phyloP scores from a whole-genome alignment of 2,797 vertebrate species.

The Merluccius polli region DNA sequence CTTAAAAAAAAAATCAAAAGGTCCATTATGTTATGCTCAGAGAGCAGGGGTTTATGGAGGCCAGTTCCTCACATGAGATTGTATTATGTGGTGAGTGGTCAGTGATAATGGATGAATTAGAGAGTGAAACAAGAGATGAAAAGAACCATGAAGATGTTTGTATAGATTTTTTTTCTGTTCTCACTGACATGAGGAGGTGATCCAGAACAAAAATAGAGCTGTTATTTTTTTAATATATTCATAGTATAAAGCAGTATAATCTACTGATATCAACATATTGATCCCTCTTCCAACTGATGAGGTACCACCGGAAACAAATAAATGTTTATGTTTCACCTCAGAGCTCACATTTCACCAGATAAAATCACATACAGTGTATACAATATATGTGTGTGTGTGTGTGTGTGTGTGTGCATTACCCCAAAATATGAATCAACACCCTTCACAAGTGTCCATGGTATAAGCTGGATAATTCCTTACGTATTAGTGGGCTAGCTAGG shows the following conservation, averaged over 20 bases:
- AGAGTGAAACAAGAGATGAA: constrained; percentile 1
- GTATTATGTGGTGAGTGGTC: constrained; percentile 37
- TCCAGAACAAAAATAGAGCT: not conserved
- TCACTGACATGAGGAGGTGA: not conserved
- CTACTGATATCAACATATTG: not conserved
- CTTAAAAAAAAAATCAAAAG: not conserved
- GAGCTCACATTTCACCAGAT: too few relatives aligned
- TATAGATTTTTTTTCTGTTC: not conserved
- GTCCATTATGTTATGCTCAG: not conserved
- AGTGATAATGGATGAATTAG: constrained; percentile 13
- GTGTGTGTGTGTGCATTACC: too few relatives aligned
- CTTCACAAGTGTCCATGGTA: too few relatives aligned
- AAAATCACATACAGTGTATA: too few relatives aligned
- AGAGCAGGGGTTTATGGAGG: not conserved
- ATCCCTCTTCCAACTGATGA: not conserved
- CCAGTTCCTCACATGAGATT: constrained; percentile 18
- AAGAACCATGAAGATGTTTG: not conserved
- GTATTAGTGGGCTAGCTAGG: too few relatives aligned
- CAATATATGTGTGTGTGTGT: too few relatives aligned
- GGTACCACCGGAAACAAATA: not conserved
- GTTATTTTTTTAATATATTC: not conserved
- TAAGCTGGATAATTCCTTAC: too few relatives aligned
- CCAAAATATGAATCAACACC: too few relatives aligned
- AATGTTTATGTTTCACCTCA: too few relatives aligned
- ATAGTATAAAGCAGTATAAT: not conserved